Percentiles rank a stretch among this genome's conserved stretches.
These are phyloP conservation scores for Zaprionus obscuricornis DNA, from an alignment of 2,888 invertebrate species.

Conservation along the genomic window DNA sequence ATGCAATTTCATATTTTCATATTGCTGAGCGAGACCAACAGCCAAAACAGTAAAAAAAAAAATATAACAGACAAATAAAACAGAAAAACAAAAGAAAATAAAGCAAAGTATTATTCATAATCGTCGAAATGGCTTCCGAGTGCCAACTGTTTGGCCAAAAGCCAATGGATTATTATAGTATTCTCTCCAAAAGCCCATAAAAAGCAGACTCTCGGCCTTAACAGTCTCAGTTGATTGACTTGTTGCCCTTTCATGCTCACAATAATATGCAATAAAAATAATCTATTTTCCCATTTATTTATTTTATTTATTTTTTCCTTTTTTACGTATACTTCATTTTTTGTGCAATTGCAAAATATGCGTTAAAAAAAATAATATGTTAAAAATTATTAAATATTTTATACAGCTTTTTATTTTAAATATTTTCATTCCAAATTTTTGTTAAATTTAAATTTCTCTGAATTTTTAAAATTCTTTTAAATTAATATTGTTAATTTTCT, in stretches of 20 bases:
- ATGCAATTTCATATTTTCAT: slow-evolving; percentile 58
- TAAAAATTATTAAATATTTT: too few relatives aligned
- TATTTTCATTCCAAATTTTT: too few relatives aligned
- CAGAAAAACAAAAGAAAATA: background rate
- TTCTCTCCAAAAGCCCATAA: slow-evolving; percentile 18
- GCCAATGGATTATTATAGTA: slow-evolving; percentile 69
- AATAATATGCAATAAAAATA: background rate
- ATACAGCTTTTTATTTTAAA: too few relatives aligned
- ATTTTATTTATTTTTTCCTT: too few relatives aligned
- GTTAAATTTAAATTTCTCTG: too few relatives aligned
- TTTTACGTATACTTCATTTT: too few relatives aligned
- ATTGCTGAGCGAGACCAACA: too few relatives aligned
- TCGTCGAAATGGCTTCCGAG: slow-evolving; percentile 65
- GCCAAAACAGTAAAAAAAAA: slow-evolving; percentile 14
- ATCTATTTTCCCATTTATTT: too few relatives aligned
- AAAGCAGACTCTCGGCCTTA: slow-evolving; percentile 16
- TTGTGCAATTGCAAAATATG: too few relatives aligned
- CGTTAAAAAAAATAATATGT: too few relatives aligned
- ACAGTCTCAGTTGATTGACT: slow-evolving; percentile 32
- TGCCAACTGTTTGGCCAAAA: slow-evolving; percentile 60
- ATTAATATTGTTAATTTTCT: too few relatives aligned
- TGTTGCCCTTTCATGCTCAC: slow-evolving; percentile 13
- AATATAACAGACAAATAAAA: slow-evolving; percentile 8
- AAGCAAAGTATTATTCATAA: slow-evolving; percentile 67
- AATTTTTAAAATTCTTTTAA: too few relatives aligned